phyloP scores from a whole-genome alignment of 2,888 invertebrate species.

The Phania funesta region DNA sequence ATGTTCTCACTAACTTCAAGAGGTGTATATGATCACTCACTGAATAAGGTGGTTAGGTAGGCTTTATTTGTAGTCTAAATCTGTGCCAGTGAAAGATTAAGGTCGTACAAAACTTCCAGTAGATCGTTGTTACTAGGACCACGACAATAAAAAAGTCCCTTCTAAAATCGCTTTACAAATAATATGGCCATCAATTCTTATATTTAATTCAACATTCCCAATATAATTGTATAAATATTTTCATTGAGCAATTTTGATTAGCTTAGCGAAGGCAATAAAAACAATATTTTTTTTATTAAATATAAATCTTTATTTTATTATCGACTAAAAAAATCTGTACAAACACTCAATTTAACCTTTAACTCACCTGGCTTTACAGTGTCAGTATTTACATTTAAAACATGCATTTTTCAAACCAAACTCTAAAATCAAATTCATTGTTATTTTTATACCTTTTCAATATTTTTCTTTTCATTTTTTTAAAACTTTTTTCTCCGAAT shows the following conservation, averaged over 20 bases:
- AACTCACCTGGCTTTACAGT: conserved; percentile 21
- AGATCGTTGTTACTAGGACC: too few species aligned
- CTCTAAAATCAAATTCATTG: conserved; percentile 50
- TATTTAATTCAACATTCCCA: too few species aligned
- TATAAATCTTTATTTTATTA: conserved; percentile 26
- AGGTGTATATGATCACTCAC: too few species aligned
- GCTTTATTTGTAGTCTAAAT: too few species aligned
- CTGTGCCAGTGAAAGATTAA: too few species aligned
- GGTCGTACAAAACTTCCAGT: too few species aligned
- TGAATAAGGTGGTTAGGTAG: too few species aligned
- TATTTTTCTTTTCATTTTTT: conserved; percentile 3
- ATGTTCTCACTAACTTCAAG: too few species aligned
- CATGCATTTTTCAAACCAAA: neutral
- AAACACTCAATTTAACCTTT: conserved; percentile 33
- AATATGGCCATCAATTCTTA: too few species aligned
- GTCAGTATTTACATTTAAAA: conserved; percentile 38
- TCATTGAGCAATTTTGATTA: conserved; percentile 10
- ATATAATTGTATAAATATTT: neutral
- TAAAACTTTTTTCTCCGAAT: neutral
- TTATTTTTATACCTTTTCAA: conserved; percentile 38
- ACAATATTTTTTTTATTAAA: conserved; percentile 14
- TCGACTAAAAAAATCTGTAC: too few species aligned
- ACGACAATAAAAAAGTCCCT: too few species aligned
- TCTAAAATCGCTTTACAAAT: too few species aligned
- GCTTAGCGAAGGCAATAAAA: conserved; percentile 5